Conservation (phyloP, 2,888 invertebrate species). For the Pristionchus fissidentatus region DNA sequence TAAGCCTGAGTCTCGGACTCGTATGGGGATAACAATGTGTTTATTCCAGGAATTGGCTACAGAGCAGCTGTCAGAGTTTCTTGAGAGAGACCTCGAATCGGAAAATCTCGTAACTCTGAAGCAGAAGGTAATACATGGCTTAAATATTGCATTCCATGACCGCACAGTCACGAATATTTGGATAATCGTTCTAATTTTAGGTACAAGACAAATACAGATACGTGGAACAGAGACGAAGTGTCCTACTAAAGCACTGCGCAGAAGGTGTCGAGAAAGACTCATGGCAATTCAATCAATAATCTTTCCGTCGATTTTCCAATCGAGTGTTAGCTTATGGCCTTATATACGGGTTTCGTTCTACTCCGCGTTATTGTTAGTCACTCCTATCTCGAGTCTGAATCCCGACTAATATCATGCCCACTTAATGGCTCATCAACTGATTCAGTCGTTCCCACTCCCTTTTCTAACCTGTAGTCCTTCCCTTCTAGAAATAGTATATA, state of each 20-base stretch:
- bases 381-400: too few relatives aligned
- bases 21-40: constrained; percentile 88
- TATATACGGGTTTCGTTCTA: too few relatives aligned
- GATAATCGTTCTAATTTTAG: constrained; percentile 58
- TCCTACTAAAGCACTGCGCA: constrained; percentile 94
- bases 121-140: constrained; percentile 85
- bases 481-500: background rate
- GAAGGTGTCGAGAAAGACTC: constrained; percentile 98
- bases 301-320: too few relatives aligned
- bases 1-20: too few relatives aligned
- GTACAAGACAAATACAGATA: constrained; percentile 83
- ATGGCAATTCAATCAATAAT: constrained; percentile 84
- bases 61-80: constrained; percentile 94
- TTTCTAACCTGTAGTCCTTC: background rate
- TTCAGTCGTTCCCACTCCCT: background rate
- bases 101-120: constrained; percentile 97
- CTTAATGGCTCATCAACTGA: background rate
- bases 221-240: constrained; percentile 96
- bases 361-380: too few relatives aligned
- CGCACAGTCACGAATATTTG: background rate
- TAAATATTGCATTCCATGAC: background rate
- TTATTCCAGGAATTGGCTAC: constrained; percentile 91
- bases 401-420: too few relatives aligned
- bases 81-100: constrained; percentile 96
- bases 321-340: too few relatives aligned